phyloP scores from a whole-genome alignment of 2,888 invertebrate species.

The Spisula solida region DNA sequence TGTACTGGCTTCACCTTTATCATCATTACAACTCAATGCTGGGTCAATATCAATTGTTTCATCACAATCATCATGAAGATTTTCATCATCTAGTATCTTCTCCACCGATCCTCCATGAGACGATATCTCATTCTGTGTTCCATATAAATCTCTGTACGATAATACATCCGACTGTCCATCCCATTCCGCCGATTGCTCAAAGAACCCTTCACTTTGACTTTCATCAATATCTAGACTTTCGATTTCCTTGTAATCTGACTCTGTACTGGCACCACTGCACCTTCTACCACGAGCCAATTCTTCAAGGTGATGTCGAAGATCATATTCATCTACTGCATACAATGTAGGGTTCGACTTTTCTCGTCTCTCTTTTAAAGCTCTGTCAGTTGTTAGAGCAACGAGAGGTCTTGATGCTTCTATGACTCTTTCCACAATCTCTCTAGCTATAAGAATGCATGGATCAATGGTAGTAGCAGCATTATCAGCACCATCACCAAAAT shows the following conservation, averaged over 20 bases:
- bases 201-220: constrained; percentile 15
- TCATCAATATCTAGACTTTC: background rate
- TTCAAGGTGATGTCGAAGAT: background rate
- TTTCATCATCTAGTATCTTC: background rate
- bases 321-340: background rate
- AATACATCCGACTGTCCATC: constrained; percentile 4
- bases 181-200: constrained; percentile 13
- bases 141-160: background rate
- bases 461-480: constrained; percentile 3
- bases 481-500: background rate
- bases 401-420: constrained; percentile 8
- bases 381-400: constrained; percentile 40
- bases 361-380: constrained; percentile 25
- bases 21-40: background rate
- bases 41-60: background rate
- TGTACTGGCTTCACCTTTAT: background rate
- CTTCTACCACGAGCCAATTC: background rate
- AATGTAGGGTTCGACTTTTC: background rate
- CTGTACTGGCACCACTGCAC: background rate
- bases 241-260: background rate
- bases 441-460: constrained; percentile 28
- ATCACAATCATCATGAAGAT: background rate
- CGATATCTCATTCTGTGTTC: background rate
- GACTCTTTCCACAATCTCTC: constrained; percentile 36
- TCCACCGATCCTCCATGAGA: background rate